phyloP scores from a whole-genome alignment of 2,888 invertebrate genomes.

The Melanchra persicariae region DNA sequence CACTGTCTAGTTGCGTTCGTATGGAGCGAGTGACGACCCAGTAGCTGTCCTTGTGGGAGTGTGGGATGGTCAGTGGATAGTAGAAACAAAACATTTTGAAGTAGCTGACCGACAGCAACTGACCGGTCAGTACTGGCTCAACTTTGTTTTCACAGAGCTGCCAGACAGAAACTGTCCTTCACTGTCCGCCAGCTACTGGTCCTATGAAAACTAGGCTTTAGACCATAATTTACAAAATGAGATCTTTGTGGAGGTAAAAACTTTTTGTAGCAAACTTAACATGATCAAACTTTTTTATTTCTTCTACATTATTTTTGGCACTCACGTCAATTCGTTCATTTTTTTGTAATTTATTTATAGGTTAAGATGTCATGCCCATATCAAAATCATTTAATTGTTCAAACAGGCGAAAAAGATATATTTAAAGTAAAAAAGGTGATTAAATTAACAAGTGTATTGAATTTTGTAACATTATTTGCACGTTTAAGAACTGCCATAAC shows the following conservation, averaged over 20 bases:
- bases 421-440: slow-evolving; percentile 72
- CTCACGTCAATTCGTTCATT: slow-evolving; percentile 53
- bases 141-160: no score
- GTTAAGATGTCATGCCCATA: slow-evolving; percentile 89
- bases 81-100: no score
- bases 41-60: no score
- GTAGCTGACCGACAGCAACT: no score
- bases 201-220: no score
- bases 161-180: no score
- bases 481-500: slow-evolving; percentile 34
- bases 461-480: slow-evolving; percentile 31
- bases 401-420: slow-evolving; percentile 73
- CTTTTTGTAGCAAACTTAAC: slow-evolving; percentile 17
- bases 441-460: slow-evolving; percentile 54
- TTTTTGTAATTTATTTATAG: slow-evolving; percentile 68
- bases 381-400: slow-evolving; percentile 85
- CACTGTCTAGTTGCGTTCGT: no score
- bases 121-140: no score
- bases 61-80: no score
- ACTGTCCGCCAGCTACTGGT: no score
- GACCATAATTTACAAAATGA: no score
- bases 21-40: no score
- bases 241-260: not conserved
- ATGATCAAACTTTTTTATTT: slow-evolving; percentile 29
- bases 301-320: slow-evolving; percentile 15